A percentile compares a stretch with the other conserved stretches of the same genome.
Conservation (phyloP, 92 coral and sea anemone genomes). For the Phenganax subtilis region DNA sequence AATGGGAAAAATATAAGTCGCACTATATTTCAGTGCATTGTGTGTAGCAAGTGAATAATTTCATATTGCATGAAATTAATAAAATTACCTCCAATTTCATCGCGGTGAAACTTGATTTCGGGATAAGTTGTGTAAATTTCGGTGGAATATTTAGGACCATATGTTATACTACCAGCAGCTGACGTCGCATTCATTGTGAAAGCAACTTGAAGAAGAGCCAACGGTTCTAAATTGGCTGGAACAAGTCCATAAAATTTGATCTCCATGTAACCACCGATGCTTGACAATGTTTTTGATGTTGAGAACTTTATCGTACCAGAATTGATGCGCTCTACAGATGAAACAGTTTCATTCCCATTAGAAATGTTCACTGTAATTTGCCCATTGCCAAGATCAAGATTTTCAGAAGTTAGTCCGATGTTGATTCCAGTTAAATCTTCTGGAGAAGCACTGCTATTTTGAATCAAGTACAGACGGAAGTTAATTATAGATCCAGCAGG, state of each 20-base stretch:
- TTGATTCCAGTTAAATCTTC: slow-evolving; percentile 33
- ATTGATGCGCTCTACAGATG: slow-evolving; percentile 22
- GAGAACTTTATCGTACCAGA: background rate
- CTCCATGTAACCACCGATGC: slow-evolving; percentile 20
- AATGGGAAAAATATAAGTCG: background rate
- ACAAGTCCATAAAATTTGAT: slow-evolving; percentile 55
- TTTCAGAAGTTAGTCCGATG: slow-evolving; percentile 1
- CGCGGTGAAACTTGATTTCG: slow-evolving; percentile 56
- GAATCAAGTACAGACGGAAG: slow-evolving; percentile 22
- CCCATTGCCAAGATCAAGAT: background rate
- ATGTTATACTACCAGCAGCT: slow-evolving; percentile 28
- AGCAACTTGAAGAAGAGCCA: slow-evolving; percentile 69
- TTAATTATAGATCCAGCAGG: slow-evolving; percentile 17
- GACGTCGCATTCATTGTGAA: slow-evolving; percentile 45
- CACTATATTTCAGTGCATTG: background rate
- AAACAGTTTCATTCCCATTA: background rate
- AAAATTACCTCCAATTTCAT: slow-evolving; percentile 36
- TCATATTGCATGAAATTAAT: background rate
- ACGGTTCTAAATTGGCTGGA: slow-evolving; percentile 54
- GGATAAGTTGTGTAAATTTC: slow-evolving; percentile 78
- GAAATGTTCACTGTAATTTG: background rate
- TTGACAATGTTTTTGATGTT: background rate
- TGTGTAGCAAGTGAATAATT: background rate
- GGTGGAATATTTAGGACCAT: slow-evolving; percentile 65
- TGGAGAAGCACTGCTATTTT: background rate